phyloP scores from a whole-genome alignment of 2,888 invertebrate genomes.

The Chloroclystis v-ata region DNA sequence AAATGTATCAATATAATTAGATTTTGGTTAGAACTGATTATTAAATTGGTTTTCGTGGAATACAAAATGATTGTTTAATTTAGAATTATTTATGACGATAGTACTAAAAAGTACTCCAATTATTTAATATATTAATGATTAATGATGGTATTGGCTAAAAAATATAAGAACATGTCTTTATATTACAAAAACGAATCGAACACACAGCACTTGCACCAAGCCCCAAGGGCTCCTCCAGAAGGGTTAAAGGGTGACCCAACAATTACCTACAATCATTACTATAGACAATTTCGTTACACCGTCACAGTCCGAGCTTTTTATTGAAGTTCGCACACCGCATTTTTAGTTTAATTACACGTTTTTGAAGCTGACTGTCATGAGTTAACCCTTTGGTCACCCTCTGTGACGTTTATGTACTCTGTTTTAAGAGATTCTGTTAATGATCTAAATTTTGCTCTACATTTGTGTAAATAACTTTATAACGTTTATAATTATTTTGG shows the following conservation, averaged over 20 bases:
- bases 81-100: no score
- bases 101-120: no score
- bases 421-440: constrained; percentile 32
- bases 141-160: no score
- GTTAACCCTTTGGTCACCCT: constrained; percentile 37
- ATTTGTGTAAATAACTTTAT: no score
- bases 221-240: constrained; percentile 54
- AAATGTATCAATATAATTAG: no score
- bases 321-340: constrained; percentile 56
- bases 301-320: constrained; percentile 72
- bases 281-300: constrained; percentile 71
- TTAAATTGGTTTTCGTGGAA: no score
- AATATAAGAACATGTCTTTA: no score
- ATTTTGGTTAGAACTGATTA: no score
- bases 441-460: constrained; percentile 11
- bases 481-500: no score
- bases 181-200: no score
- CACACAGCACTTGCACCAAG: constrained; percentile 25
- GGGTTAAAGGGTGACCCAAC: constrained; percentile 70
- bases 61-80: no score
- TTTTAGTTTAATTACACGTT: constrained; percentile 72
- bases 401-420: constrained; percentile 40
- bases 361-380: constrained; percentile 27
- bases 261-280: constrained; percentile 76
- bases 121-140: no score